Percentiles rank a stretch among this genome's conserved stretches.
phyloP scores from a whole-genome alignment of 2,888 invertebrate genomes.

The Hirtodrosophila duncani region DNA sequence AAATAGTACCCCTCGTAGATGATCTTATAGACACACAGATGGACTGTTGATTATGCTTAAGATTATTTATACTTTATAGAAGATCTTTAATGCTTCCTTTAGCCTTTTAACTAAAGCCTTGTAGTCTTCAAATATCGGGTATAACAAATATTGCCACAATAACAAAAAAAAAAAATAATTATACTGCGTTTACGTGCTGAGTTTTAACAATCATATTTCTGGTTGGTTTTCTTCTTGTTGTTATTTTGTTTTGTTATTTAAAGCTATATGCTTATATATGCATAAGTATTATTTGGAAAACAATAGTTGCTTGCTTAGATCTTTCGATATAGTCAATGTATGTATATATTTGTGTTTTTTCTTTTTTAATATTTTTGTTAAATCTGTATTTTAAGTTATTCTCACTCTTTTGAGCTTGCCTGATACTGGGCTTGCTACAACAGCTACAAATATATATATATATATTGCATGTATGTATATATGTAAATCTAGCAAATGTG shows the following conservation, averaged over 20 bases:
- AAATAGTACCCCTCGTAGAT: too few relatives aligned
- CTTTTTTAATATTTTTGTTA: conserved; percentile 11
- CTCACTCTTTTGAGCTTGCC: conserved; percentile 67
- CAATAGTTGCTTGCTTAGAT: conserved; percentile 39
- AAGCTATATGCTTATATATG: conserved; percentile 64
- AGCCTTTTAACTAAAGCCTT: too few relatives aligned
- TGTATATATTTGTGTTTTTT: conserved; percentile 18
- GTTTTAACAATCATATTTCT: conserved; percentile 30
- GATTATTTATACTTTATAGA: too few relatives aligned
- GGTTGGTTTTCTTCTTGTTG: conserved; percentile 9
- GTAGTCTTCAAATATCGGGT: too few relatives aligned
- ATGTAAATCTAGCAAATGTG: conserved; percentile 58
- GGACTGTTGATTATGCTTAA: too few relatives aligned
- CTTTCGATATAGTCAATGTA: conserved; percentile 20
- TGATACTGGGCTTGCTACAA: conserved; percentile 62
- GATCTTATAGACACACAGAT: too few relatives aligned
- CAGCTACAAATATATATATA: conserved; percentile 49
- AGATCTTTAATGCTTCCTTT: too few relatives aligned
- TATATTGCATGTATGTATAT: conserved; percentile 22
- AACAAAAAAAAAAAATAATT: too few relatives aligned
- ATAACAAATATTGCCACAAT: conserved; percentile 35
- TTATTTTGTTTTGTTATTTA: conserved; percentile 46
- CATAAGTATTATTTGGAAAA: conserved; percentile 60
- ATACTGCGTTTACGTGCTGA: too few relatives aligned
- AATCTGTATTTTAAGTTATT: conserved; percentile 41